A percentile compares a stretch with the other conserved stretches of the same genome.
These are phyloP conservation scores for Nothoprocta pentlandii DNA, from an alignment of 2,113 vertebrate genomes.

Conservation along the genomic window DNA sequence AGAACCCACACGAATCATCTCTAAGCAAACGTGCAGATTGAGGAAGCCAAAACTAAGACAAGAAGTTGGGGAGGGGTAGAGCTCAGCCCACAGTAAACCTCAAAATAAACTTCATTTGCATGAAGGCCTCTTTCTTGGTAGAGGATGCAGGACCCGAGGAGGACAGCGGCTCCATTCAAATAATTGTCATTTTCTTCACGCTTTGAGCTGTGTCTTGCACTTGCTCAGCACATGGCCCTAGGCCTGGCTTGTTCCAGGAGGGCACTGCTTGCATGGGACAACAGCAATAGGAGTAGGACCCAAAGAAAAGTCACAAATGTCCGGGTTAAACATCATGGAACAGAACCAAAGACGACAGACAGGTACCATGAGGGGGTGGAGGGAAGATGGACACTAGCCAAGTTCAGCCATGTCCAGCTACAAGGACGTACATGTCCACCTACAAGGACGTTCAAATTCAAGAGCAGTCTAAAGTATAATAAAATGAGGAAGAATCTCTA, in stretches of 20 bases:
- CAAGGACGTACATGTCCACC: neutral
- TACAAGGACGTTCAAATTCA: neutral
- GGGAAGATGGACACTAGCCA: neutral
- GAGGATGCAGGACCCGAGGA: neutral
- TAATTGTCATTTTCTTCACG: neutral
- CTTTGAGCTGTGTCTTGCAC: neutral
- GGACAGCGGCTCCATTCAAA: slow-evolving; percentile 4
- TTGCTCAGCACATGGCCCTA: neutral
- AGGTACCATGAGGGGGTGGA: neutral
- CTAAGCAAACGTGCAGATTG: slow-evolving; percentile 25
- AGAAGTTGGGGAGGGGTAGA: slow-evolving; percentile 7
- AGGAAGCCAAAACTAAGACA: slow-evolving; percentile 46
- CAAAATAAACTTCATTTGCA: slow-evolving; percentile 67
- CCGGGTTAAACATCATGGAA: neutral
- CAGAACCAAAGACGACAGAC: neutral
- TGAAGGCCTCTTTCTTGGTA: slow-evolving; percentile 23
- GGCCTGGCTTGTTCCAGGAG: neutral
- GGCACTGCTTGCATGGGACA: neutral
- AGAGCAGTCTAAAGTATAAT: neutral
- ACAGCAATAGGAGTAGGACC: neutral
- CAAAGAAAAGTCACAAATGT: neutral
- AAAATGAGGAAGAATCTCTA: neutral
- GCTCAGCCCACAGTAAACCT: slow-evolving; percentile 49
- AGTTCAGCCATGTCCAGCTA: neutral
- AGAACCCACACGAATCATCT: slow-evolving; percentile 35